Evolutionary conservation across 2,888 invertebrate genomes (phyloP).

Genomic region (Brenthis hecate): DNA sequence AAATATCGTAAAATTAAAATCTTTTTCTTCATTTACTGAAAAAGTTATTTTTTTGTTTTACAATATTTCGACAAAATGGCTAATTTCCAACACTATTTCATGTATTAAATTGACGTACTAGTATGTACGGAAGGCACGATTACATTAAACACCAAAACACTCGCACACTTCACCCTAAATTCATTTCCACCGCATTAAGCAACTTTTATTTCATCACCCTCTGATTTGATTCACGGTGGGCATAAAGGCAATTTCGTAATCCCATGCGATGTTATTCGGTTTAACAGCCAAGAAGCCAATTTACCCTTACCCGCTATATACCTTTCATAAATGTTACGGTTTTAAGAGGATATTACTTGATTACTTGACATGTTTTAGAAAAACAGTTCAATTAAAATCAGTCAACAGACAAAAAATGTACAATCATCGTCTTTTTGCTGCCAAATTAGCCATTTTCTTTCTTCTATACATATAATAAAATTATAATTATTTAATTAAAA

Average conservation of each 20-base stretch:
- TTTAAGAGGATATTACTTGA: neutral
- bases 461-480: no score
- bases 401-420: no score
- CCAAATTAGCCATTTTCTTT: no score
- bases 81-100: no score
- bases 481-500: no score
- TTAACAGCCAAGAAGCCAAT: conserved; percentile 66
- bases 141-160: conserved; percentile 7
- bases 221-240: conserved; percentile 59
- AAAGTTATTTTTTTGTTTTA: no score
- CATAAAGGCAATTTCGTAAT: conserved; percentile 69
- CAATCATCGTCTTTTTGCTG: no score
- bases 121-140: neutral
- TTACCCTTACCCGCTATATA: conserved; percentile 43
- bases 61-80: no score
- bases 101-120: no score
- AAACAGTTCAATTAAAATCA: no score
- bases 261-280: conserved; percentile 65
- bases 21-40: no score
- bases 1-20: no score
- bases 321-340: conserved; percentile 1
- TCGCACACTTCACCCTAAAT: neutral
- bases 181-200: conserved; percentile 24
- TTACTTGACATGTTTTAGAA: neutral
- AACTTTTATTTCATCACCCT: conserved; percentile 30